Evolutionary conservation across 2,797 vertebrate genomes (phyloP).

Genomic region (Fistularia commersonii): DNA sequence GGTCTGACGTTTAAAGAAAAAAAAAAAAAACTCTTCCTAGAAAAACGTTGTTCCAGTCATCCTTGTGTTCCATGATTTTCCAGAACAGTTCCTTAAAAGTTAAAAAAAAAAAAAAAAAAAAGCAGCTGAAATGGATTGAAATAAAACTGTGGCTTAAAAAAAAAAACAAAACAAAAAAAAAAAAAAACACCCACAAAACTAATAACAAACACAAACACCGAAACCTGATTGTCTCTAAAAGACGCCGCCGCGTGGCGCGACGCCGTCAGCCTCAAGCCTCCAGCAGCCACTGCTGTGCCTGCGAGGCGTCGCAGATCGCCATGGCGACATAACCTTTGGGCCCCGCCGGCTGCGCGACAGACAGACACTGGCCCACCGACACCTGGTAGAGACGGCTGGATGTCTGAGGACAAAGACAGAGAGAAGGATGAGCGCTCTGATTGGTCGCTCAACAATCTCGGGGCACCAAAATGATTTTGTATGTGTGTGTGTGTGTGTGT

Average conservation of each 20-base stretch:
- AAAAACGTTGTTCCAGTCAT: no score
- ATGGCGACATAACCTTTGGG: conserved; percentile 85
- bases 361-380: conserved; percentile 91
- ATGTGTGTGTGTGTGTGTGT: conserved; percentile 3
- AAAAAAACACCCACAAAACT: no score
- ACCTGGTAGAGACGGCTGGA: conserved; percentile 91
- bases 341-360: conserved; percentile 71
- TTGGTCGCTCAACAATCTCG: no score
- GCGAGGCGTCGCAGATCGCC: conserved; percentile 89
- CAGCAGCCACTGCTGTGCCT: conserved; percentile 87
- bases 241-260: background rate
- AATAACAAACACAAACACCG: background rate
- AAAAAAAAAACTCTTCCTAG: background rate
- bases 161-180: no score
- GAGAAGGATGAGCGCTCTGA: background rate
- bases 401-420: conserved; percentile 69
- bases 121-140: background rate
- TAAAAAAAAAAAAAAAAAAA: background rate
- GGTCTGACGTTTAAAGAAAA: background rate
- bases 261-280: conserved; percentile 70
- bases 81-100: no score
- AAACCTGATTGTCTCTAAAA: conserved; percentile 13
- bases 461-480: background rate
- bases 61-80: no score
- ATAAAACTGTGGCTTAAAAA: background rate